A percentile compares a stretch with the other conserved stretches of the same genome.
Conservation (phyloP, 1,140 invertebrate species). For the Hycleus cichorii region DNA sequence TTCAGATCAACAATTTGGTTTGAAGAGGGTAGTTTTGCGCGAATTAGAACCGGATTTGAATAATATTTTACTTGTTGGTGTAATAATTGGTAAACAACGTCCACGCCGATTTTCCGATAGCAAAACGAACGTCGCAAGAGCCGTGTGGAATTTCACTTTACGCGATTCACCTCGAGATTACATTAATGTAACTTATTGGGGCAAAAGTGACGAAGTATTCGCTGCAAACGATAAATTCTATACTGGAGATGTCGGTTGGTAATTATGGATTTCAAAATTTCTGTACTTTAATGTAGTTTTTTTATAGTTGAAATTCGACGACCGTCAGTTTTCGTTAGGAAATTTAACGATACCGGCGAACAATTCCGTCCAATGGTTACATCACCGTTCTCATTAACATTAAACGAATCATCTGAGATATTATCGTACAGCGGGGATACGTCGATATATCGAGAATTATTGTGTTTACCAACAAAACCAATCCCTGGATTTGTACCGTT, state of each 20-base stretch:
- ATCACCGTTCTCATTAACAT: constrained; percentile 50
- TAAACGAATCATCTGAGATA: constrained; percentile 56
- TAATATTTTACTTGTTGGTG: constrained; percentile 32
- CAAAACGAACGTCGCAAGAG: constrained; percentile 13
- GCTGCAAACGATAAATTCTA: constrained; percentile 50
- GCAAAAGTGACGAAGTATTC: constrained; percentile 49
- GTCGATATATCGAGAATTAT: constrained; percentile 40
- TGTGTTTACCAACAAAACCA: constrained; percentile 54
- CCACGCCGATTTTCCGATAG: constrained; percentile 25
- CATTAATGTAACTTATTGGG: constrained; percentile 63
- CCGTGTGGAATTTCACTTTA: constrained; percentile 62
- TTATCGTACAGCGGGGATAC: constrained; percentile 48
- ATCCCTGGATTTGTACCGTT: constrained; percentile 45
- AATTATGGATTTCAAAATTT: not conserved
- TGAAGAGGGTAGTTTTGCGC: constrained; percentile 27
- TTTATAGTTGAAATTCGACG: constrained; percentile 54
- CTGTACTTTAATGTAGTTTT: not conserved
- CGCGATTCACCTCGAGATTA: constrained; percentile 59
- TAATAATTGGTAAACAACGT: constrained; percentile 36
- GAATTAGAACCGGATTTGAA: constrained; percentile 26
- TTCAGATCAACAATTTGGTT: constrained; percentile 1
- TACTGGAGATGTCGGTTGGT: constrained; percentile 56
- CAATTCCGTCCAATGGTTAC: constrained; percentile 53
- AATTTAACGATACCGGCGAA: constrained; percentile 48
- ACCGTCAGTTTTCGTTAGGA: constrained; percentile 49